Evolutionary conservation across 1,140 invertebrate species (phyloP).

Genomic region (Plutomurus gul): DNA sequence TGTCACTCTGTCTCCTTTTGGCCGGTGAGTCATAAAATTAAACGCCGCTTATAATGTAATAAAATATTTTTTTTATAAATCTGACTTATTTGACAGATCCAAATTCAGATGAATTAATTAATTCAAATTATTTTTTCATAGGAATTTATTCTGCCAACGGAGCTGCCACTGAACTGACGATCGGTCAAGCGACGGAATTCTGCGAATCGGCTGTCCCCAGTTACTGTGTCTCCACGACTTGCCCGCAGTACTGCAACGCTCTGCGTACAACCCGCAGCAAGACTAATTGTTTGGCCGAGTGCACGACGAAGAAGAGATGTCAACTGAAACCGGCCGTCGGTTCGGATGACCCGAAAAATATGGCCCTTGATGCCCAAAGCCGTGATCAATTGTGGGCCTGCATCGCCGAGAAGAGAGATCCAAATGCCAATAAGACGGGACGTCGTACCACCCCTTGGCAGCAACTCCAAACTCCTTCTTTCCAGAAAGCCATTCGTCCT

Average conservation of each 20-base stretch:
- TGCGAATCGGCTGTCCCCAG: not conserved
- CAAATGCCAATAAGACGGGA: not conserved
- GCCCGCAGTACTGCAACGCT: not conserved
- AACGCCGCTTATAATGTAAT: too few species aligned
- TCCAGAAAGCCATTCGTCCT: constrained; percentile 9
- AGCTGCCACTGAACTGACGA: not conserved
- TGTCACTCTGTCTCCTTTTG: too few species aligned
- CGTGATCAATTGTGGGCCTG: constrained; percentile 38
- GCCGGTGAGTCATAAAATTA: too few species aligned
- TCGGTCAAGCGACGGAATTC: not conserved
- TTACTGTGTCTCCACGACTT: not conserved
- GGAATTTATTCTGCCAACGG: too few species aligned
- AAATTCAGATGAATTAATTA: too few species aligned
- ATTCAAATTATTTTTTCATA: too few species aligned
- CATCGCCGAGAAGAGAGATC: constrained; percentile 37
- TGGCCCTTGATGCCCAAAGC: constrained; percentile 28
- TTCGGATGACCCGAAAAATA: constrained; percentile 23
- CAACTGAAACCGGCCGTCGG: not conserved
- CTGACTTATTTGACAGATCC: too few species aligned
- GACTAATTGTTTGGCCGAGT: not conserved
- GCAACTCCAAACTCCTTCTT: constrained; percentile 24
- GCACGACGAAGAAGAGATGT: not conserved
- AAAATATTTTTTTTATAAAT: too few species aligned
- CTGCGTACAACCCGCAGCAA: not conserved
- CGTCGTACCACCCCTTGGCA: constrained; percentile 30